Base-by-base conservation (phyloP, 2,113 vertebrate genomes). In the Orthonyx spaldingii region DNA sequence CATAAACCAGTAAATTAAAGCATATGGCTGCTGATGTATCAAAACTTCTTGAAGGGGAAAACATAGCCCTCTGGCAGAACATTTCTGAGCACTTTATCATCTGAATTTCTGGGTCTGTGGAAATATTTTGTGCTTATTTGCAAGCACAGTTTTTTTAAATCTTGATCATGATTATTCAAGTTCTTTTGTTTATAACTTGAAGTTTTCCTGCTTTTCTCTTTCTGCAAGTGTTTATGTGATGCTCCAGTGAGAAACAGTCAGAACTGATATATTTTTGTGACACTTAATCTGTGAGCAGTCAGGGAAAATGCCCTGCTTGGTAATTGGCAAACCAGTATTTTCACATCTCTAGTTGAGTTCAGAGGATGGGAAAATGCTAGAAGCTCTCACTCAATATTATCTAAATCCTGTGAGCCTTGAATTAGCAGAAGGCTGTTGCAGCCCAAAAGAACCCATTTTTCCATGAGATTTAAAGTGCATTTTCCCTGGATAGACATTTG, bases 1-100 rank as follows among this genome's bases (percentile, higher is more conserved):
- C 53, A 80, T 63, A 93, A 93, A 46, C 41, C 52, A 74, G 72
- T 87, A 56, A 94, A 70, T 47, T 55, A 63, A 84, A 91, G 37
- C 35, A 92, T 84, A 70, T 74, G 74, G 49, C 64, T 92, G 80
- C 50, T 74, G 55, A 78, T 77, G 47, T 89, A 91, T 74, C 52
- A 84, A 70, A 91, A 87, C 59, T 66, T 84, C 55, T 77, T 70
- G 47, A 78, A 66, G 56, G n/a, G 28, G 70, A 64, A 60, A 90
- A 53, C 47, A 41, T 5, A 81, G 21, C 47, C 68, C 65, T 70
- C 39, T 63, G 64, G 77, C 56, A 93, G 77, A 86, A 93, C 33
- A 87, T 53, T 83, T 84, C 42, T 63, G 68, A 70, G 49, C 24
- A 27, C 33, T 44, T 1, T 17, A 53, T 64, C 17, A 35, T 69